These are phyloP conservation scores for Pyrrhosoma nymphula DNA, from an alignment of 2,888 invertebrate genomes.

Conservation along the genomic window DNA sequence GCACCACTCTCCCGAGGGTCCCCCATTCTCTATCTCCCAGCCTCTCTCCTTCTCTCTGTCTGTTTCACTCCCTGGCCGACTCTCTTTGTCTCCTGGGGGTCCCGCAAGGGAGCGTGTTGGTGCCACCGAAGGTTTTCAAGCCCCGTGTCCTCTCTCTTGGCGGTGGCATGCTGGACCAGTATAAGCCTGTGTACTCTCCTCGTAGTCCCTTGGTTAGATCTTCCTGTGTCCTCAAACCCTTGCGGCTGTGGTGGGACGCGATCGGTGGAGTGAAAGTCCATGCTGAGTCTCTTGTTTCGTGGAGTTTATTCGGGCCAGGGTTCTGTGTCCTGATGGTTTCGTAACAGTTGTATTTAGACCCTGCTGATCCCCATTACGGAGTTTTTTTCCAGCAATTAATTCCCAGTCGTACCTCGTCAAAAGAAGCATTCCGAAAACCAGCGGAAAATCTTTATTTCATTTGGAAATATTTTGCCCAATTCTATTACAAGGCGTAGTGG, in stretches of 20 bases:
- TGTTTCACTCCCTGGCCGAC: not conserved
- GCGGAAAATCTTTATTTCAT: no score
- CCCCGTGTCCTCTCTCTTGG: constrained; percentile 24
- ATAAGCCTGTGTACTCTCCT: constrained; percentile 52
- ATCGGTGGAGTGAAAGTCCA: constrained; percentile 58
- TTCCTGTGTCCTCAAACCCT: constrained; percentile 55
- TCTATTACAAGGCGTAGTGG: no score
- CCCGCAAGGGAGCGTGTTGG: constrained; percentile 66
- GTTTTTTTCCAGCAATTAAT: not conserved
- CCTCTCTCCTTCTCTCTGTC: not conserved
- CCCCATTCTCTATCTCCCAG: not conserved
- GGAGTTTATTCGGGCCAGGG: constrained; percentile 58
- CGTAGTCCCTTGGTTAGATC: constrained; percentile 65
- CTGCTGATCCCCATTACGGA: not conserved
- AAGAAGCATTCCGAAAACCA: no score
- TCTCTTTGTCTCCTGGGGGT: constrained; percentile 37
- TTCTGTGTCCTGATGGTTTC: constrained; percentile 54
- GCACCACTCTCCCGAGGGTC: not conserved
- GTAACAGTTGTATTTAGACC: constrained; percentile 39
- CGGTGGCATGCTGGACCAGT: constrained; percentile 34
- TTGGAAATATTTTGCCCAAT: no score
- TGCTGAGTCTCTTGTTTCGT: constrained; percentile 51
- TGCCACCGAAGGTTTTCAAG: constrained; percentile 63
- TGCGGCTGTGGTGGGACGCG: constrained; percentile 34
- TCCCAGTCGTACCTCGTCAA: no score